Evolutionary conservation across 92 coral and sea anemone species (phyloP), one percentile per base, ranked within the genome.

Genomic region (Heliopora coerulea): DNA sequence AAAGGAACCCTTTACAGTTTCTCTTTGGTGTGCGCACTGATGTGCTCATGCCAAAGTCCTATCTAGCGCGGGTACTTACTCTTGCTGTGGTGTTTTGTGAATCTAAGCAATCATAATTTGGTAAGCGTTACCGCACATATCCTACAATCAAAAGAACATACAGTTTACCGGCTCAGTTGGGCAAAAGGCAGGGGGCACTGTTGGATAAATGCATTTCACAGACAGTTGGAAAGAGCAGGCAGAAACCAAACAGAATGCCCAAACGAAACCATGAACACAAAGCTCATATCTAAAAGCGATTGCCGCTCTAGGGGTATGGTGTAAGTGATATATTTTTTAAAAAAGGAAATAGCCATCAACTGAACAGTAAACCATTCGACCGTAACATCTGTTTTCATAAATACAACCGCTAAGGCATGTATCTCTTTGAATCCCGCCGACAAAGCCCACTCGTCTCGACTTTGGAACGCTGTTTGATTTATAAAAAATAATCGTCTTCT

Each of bases 111-210:
- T 33, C 50, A 24, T 70, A 70, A 70, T 70, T 31, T 54, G 54
- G 63, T 20, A 54, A 70, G 63, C 49, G 50, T 70, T 54, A 46
- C 52, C 17, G 52, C 52, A 46, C 2, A 15, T 46, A 46, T 52
- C 77, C 77, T 23, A 70, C 77, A 52, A 50, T 70, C 77, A 54
- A 70, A 70, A 70, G 77, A 70, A 70, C 64, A 70, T 70, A 70
- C 77, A 70, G 77, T 70, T 70, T 70, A 70, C 77, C 77, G 77
- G 77, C 77, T 28, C 77, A 33, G 77, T 54, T 54, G 63, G 77
- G 32, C 4, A 17, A 54, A 70, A 70, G 52, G 77, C 30, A 70
- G 77, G 77, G 77, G 77, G 77, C 63, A 54, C 63, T n/a, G 63
- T 70, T 70, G 52, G 77, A 70, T 70, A 70, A 70, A 50, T 70